Evolutionary conservation across 2,797 vertebrate species (phyloP), one percentile per base, ranked within the genome.

Genomic region (Anas georgica): DNA sequence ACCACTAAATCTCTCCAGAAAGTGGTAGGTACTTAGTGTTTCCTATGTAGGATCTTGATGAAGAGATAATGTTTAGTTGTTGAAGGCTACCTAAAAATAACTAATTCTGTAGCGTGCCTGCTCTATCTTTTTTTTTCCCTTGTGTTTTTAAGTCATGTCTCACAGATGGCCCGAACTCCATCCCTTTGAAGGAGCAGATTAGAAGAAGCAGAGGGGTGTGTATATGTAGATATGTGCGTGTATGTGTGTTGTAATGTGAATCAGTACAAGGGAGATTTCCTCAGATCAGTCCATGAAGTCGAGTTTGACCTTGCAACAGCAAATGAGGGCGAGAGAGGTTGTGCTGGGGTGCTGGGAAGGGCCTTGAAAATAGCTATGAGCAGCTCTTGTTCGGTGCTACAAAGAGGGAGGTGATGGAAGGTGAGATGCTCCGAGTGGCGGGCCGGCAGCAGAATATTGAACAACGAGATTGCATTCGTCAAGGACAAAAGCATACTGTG

Each of bases 81-180:
- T 80, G 50, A 74, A 69, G 59, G 74, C 69, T 77, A n/a, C 67
- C 52, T 64, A 23, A n/a, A 67, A 77, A 67, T 78, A 87, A 48
- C 60, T 52, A 31, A 6, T 23, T 13, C 8, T 7, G 16, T 8
- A 17, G 35, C 25, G 39, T 31, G 58, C 5, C 67, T 73, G 8
- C 29, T 54, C 52, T 37, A 37, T 31, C 54, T n/a, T 8, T 33
- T 8, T 41, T 63, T 33, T 8, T 17, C 28, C 13, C 33, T 59
- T 26, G 28, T 37, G 6, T 63, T 72, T 85, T 68, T 10, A 78
- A 90, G 35, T 58, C 25, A 3, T 7, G 43, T 54, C 41, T 81
- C 60, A n/a, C 45, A 74, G 76, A 43, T 60, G 29, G 66, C 48
- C 59, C 69, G 9, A 75, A 15, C 35, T 41, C 77, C 48, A 29